phyloP scores from a whole-genome alignment of 2,113 vertebrate species.

The Beaufortia kweichowensis region DNA sequence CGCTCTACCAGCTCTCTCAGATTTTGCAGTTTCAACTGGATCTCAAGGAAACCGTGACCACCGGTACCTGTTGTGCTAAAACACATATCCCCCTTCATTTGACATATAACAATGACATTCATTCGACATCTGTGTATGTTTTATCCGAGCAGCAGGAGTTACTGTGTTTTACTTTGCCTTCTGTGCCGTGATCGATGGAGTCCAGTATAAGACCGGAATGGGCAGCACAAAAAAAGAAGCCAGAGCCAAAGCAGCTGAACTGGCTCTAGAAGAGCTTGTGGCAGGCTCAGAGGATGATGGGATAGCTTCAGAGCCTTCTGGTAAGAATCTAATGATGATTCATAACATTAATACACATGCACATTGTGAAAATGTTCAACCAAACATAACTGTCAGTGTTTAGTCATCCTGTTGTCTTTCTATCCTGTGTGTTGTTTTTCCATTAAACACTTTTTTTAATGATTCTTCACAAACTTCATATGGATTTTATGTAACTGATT shows the following conservation, averaged over 20 bases:
- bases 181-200: constrained; percentile 86
- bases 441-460: no score
- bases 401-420: no score
- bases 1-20: constrained; percentile 83
- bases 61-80: constrained; percentile 70
- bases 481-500: no score
- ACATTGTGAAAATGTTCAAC: no score
- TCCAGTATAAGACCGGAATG: constrained; percentile 85
- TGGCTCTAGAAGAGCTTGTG: constrained; percentile 85
- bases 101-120: not conserved
- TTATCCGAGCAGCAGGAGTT: constrained; percentile 71
- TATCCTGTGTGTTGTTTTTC: no score
- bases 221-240: constrained; percentile 89
- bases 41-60: constrained; percentile 84
- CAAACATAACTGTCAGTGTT: no score
- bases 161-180: constrained; percentile 86
- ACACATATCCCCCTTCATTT: not conserved
- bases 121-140: constrained; percentile 10
- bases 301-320: constrained; percentile 61
- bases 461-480: no score
- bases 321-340: constrained; percentile 61
- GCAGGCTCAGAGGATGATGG: constrained; percentile 63
- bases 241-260: constrained; percentile 78
- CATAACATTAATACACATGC: not conserved
- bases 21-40: constrained; percentile 75